Conservation (phyloP, 2,888 invertebrate genomes). For the Brenthis hecate region DNA sequence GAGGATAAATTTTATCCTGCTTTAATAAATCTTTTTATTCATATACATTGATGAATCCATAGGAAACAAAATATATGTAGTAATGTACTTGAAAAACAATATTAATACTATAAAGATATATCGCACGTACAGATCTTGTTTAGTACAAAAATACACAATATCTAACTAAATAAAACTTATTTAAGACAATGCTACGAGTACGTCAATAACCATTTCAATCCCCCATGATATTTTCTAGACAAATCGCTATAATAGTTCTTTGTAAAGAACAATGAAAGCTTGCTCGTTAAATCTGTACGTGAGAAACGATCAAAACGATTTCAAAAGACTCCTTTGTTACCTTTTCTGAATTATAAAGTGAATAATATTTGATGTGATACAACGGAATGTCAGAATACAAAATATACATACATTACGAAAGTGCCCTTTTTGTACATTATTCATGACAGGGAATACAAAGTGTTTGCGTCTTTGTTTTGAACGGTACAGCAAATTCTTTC, state of each 20-base stretch:
- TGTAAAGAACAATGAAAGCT: conserved; percentile 12
- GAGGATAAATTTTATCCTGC: too few relatives aligned
- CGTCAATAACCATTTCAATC: conserved; percentile 14
- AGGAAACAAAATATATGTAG: not conserved
- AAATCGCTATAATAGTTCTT: conserved; percentile 17
- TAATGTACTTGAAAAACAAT: not conserved
- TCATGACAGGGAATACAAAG: conserved; percentile 37
- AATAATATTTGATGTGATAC: conserved; percentile 40
- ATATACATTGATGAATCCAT: too few relatives aligned
- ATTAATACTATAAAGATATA: not conserved
- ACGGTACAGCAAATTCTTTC: conserved; percentile 25
- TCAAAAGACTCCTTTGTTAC: conserved; percentile 35
- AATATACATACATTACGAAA: conserved; percentile 32
- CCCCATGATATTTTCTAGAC: conserved; percentile 13
- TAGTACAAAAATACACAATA: conserved; percentile 4
- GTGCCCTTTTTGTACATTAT: conserved; percentile 37
- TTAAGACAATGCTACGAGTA: not conserved
- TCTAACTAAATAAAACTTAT: conserved; percentile 1
- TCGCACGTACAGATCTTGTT: not conserved
- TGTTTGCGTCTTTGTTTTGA: conserved; percentile 30
- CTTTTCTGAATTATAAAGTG: conserved; percentile 39
- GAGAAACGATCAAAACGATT: conserved; percentile 31
- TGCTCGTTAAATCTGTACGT: conserved; percentile 24
- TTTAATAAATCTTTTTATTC: too few relatives aligned
- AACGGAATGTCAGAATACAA: conserved; percentile 36